A percentile compares a stretch with the other conserved stretches of the same genome.
Conservation (phyloP, 2,113 vertebrate species). For the Poicephalus gulielmi region DNA sequence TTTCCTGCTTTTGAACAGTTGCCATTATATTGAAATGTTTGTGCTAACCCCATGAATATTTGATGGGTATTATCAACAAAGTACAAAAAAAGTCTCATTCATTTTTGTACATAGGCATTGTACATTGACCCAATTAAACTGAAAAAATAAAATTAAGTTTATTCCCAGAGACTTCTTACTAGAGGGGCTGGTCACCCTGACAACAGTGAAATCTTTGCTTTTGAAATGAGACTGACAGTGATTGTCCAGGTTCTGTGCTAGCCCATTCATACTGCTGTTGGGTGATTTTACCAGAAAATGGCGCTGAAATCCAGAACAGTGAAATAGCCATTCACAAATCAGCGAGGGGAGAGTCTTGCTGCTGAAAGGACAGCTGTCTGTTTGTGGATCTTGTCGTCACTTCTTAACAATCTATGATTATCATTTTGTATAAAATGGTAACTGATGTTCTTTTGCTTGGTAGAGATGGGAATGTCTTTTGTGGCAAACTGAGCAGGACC, state of each 20-base stretch:
- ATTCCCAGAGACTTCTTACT: neutral
- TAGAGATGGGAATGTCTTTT: neutral
- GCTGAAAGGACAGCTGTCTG: neutral
- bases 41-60: neutral
- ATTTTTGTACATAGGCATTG: neutral
- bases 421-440: neutral
- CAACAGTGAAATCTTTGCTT: neutral
- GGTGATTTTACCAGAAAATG: neutral
- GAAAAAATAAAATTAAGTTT: neutral
- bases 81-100: fast-evolving
- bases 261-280: neutral
- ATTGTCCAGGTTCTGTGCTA: neutral
- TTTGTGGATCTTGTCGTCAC: neutral
- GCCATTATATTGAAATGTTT: neutral
- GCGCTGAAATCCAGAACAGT: neutral
- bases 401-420: neutral
- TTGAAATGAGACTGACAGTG: neutral
- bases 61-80: neutral
- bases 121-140: neutral
- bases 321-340: neutral
- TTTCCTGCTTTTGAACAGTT: neutral
- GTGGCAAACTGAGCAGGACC: neutral
- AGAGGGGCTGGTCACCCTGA: neutral
- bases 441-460: neutral
- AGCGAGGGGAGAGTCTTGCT: neutral